phyloP scores from a whole-genome alignment of 53 echinoderm and acorn worm genomes.

The Crossaster papposus region DNA sequence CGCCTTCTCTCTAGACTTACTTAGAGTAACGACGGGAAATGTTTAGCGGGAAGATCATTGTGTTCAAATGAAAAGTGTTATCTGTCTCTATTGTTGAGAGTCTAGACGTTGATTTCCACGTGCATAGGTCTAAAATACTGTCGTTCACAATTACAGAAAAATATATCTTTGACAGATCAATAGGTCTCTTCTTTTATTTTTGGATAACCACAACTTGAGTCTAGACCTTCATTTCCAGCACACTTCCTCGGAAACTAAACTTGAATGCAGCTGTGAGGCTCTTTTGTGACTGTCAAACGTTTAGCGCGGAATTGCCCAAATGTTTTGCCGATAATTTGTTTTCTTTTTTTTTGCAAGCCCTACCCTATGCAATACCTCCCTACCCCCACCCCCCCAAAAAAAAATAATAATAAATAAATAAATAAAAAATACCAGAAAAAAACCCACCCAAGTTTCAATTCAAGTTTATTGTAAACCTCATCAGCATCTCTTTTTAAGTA shows the following conservation, averaged over 20 bases:
- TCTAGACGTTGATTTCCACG: slow-evolving; percentile 18
- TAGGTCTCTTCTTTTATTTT: not conserved
- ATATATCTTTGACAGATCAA: not conserved
- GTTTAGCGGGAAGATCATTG: slow-evolving; percentile 18
- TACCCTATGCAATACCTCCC: too few species aligned
- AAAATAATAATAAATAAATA: too few species aligned
- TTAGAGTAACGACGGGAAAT: slow-evolving; percentile 15
- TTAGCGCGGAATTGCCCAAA: too few species aligned
- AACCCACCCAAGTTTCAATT: too few species aligned
- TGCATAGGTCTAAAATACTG: not conserved
- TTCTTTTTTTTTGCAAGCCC: too few species aligned
- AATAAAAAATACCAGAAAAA: too few species aligned
- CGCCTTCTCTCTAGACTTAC: not conserved
- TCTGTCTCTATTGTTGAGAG: slow-evolving; percentile 1
- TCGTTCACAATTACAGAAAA: not conserved
- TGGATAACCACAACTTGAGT: not conserved
- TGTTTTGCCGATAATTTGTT: too few species aligned
- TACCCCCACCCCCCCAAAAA: too few species aligned
- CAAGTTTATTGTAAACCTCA: too few species aligned
- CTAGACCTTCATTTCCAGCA: slow-evolving; percentile 6
- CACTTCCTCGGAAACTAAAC: not conserved
- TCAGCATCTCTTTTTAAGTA: too few species aligned
- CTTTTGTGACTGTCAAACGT: too few species aligned
- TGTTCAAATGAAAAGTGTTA: not conserved
- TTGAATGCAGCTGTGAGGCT: not conserved